These are phyloP conservation scores for Drosophila suboccidentalis DNA, from an alignment of 2,888 invertebrate species.

Conservation along the genomic window DNA sequence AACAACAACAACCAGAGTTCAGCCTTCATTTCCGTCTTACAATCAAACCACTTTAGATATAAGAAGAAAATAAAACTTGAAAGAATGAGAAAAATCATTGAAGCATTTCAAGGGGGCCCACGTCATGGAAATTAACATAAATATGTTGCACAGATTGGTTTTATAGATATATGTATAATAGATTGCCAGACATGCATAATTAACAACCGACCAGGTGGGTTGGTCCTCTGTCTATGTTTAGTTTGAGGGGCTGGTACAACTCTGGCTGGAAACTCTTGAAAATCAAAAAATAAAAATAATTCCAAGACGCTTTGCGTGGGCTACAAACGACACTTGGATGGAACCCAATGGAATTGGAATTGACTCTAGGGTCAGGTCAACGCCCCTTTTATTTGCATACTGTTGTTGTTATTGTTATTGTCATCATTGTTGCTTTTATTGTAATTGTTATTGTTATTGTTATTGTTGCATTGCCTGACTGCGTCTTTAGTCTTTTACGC, in stretches of 20 bases:
- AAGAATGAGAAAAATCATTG: slow-evolving; percentile 45
- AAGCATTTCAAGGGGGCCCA: slow-evolving; percentile 50
- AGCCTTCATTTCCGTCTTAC: slow-evolving; percentile 46
- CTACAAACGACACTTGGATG: slow-evolving; percentile 34
- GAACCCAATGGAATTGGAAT: slow-evolving; percentile 9
- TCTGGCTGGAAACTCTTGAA: slow-evolving; percentile 10
- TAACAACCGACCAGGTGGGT: slow-evolving; percentile 55
- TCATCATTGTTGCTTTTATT: slow-evolving; percentile 15
- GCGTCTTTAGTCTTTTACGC: slow-evolving; percentile 8
- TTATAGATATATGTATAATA: slow-evolving; percentile 43
- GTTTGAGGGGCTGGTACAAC: slow-evolving; percentile 10
- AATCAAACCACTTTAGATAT: slow-evolving; percentile 40
- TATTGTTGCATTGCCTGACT: slow-evolving; percentile 27
- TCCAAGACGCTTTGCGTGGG: slow-evolving; percentile 27
- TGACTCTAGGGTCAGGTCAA: slow-evolving; percentile 59
- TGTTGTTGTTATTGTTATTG: slow-evolving; percentile 16
- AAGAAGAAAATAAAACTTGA: not conserved
- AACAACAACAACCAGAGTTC: slow-evolving; percentile 5
- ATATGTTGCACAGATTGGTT: slow-evolving; percentile 64
- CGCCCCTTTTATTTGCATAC: slow-evolving; percentile 54
- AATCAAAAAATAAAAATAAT: not conserved
- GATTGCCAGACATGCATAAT: slow-evolving; percentile 59
- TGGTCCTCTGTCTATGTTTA: slow-evolving; percentile 3
- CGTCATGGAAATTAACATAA: slow-evolving; percentile 68
- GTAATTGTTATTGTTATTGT: not conserved